Conservation (phyloP, 1,140 invertebrate genomes). For the Pachyrhynchus sulphureomaculatus region DNA sequence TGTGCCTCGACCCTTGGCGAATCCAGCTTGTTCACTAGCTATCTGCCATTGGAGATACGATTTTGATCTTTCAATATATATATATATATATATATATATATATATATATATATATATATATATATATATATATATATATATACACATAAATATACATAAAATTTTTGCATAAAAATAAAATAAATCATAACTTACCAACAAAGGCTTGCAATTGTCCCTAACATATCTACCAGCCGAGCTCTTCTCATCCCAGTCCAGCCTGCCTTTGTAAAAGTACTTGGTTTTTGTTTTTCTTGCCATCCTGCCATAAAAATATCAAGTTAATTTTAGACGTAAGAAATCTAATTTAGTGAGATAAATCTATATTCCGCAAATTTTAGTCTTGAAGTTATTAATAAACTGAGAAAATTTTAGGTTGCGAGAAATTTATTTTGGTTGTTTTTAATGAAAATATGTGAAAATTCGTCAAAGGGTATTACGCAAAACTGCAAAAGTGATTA, state of each 20-base stretch:
- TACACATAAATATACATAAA: too few species aligned
- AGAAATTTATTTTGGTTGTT: neutral
- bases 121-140: too few species aligned
- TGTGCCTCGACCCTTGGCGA: too few species aligned
- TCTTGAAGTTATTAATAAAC: slow-evolving; percentile 2
- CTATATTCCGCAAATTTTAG: neutral
- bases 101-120: too few species aligned
- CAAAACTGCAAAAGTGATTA: too few species aligned
- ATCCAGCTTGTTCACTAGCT: too few species aligned
- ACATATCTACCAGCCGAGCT: slow-evolving; percentile 94
- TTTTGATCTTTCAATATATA: too few species aligned
- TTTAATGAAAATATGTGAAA: neutral
- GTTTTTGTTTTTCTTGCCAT: slow-evolving; percentile 97
- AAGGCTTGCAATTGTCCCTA: slow-evolving; percentile 95
- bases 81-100: too few species aligned
- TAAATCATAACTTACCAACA: slow-evolving; percentile 68
- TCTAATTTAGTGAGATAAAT: neutral
- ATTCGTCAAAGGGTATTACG: too few species aligned
- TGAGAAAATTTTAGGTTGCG: neutral
- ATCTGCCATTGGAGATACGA: too few species aligned
- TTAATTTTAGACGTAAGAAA: slow-evolving; percentile 11
- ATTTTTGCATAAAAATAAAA: too few species aligned
- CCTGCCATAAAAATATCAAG: slow-evolving; percentile 51
- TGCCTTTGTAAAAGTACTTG: slow-evolving; percentile 94
- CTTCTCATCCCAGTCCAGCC: slow-evolving; percentile 93